Conservation (phyloP, 2,113 vertebrate species). For the Pholis gunnellus region DNA sequence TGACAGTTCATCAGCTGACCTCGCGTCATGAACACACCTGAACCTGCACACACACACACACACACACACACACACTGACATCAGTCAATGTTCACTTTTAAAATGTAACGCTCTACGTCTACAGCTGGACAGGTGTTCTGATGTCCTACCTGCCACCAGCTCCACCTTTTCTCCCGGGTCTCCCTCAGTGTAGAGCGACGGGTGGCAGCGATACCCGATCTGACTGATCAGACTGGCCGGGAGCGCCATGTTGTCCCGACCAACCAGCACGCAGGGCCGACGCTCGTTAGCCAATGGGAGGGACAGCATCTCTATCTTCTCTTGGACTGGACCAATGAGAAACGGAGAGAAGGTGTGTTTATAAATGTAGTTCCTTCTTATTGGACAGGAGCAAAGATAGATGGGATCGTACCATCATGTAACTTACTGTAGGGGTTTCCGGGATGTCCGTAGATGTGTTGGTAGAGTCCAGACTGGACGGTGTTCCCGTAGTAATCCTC, state of each 20-base stretch:
- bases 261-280: slow-evolving; percentile 94
- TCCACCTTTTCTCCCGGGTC: slow-evolving; percentile 98
- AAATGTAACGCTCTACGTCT: neutral
- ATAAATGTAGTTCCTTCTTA: neutral
- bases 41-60: slow-evolving; percentile 82
- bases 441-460: slow-evolving; percentile 92
- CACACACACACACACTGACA: neutral
- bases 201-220: slow-evolving; percentile 97
- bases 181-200: slow-evolving; percentile 96
- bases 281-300: slow-evolving; percentile 89
- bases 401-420: neutral
- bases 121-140: neutral
- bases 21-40: slow-evolving; percentile 94
- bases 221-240: slow-evolving; percentile 97
- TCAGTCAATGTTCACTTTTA: too few species aligned
- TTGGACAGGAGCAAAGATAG: neutral
- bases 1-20: slow-evolving; percentile 99
- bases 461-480: slow-evolving; percentile 87
- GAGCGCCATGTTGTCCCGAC: slow-evolving; percentile 93
- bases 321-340: slow-evolving; percentile 80
- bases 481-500: slow-evolving; percentile 93
- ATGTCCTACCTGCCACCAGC: slow-evolving; percentile 91
- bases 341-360: neutral
- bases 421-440: slow-evolving; percentile 86
- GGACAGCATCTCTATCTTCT: slow-evolving; percentile 90